Conservation (phyloP, 2,113 vertebrate genomes). For the Psophia crepitans region DNA sequence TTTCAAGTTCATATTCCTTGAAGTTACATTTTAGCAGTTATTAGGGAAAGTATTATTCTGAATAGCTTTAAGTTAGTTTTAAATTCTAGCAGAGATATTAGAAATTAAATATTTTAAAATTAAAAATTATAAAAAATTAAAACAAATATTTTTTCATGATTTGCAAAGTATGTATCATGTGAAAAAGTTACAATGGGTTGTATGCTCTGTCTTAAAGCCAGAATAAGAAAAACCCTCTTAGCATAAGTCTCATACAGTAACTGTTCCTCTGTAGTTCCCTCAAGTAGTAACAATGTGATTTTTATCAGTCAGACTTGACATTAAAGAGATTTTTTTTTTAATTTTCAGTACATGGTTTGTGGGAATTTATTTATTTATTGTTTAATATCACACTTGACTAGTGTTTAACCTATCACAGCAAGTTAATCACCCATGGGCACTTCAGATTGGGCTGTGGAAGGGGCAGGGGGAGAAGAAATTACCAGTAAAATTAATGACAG, state of each 20-base stretch:
- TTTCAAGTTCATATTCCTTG: background rate
- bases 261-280: background rate
- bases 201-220: background rate
- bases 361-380: background rate
- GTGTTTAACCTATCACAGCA: background rate
- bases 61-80: background rate
- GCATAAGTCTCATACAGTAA: fast-evolving
- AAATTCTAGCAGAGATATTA: background rate
- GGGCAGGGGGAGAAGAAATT: no score
- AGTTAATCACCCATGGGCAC: background rate
- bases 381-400: background rate
- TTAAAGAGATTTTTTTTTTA: background rate
- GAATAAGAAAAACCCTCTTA: background rate
- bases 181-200: background rate
- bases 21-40: background rate
- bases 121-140: background rate
- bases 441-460: background rate
- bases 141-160: background rate
- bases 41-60: background rate
- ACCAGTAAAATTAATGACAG: background rate
- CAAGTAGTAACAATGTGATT: background rate
- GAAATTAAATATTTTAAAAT: background rate
- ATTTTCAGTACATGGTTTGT: background rate
- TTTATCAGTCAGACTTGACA: background rate
- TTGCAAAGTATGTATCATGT: background rate